Evolutionary conservation across 2,113 vertebrate genomes (phyloP).

Genomic region (Crotalus tigris): DNA sequence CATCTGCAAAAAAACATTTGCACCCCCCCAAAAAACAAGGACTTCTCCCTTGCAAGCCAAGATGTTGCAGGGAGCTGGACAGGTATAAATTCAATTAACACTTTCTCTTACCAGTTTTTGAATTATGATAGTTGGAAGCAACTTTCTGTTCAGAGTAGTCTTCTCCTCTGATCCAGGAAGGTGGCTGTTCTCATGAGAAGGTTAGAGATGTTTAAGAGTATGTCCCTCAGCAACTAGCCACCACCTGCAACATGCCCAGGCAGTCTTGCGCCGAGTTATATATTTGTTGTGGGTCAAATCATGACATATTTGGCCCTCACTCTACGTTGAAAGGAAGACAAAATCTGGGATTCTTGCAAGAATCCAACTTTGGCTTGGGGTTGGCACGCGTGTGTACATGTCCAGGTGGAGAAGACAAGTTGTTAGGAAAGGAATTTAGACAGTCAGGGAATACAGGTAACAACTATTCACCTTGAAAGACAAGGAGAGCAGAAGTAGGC

Average conservation of each 20-base stretch:
- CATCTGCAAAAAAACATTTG: slow-evolving; percentile 17
- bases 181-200: not conserved
- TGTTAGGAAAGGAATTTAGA: not conserved
- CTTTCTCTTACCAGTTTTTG: not conserved
- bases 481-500: not conserved
- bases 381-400: not conserved
- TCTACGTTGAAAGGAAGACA: not conserved
- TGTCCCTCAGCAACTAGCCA: not conserved
- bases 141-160: too few relatives aligned
- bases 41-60: too few relatives aligned
- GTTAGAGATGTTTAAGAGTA: not conserved
- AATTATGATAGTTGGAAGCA: not conserved
- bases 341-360: not conserved
- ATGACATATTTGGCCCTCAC: not conserved
- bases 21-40: not conserved
- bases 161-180: not conserved
- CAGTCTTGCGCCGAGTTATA: not conserved
- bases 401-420: not conserved
- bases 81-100: not conserved
- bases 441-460: not conserved
- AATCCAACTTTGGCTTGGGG: not conserved
- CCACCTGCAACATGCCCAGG: not conserved
- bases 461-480: not conserved
- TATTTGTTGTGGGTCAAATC: not conserved
- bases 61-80: not conserved